A percentile compares a stretch with the other conserved stretches of the same genome.
Conservation (phyloP, 2,888 invertebrate species). For the Empis stercorea region DNA sequence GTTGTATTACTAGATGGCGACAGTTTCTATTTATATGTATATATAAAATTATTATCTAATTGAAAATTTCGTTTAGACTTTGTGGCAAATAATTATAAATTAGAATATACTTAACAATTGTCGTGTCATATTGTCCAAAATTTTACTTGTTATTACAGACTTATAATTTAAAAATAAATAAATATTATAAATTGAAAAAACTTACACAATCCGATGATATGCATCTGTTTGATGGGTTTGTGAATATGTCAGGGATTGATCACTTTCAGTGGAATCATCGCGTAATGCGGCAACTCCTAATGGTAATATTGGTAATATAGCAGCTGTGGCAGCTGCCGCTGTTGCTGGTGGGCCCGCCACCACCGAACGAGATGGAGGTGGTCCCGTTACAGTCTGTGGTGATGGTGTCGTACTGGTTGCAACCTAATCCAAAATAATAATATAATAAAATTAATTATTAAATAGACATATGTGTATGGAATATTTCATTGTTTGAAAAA, state of each 20-base stretch:
- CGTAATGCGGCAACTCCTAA: conserved; percentile 36
- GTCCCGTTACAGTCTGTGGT: conserved; percentile 28
- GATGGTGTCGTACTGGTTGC: conserved; percentile 33
- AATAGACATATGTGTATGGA: background rate
- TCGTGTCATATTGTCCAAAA: too few species aligned
- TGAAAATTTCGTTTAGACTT: too few species aligned
- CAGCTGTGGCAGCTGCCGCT: conserved; percentile 38
- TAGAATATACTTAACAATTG: too few species aligned
- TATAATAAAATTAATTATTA: conserved; percentile 2
- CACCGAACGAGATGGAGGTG: conserved; percentile 28
- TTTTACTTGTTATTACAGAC: too few species aligned
- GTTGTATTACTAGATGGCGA: too few species aligned
- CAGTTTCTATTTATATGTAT: too few species aligned
- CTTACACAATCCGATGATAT: conserved; percentile 36
- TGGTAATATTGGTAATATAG: conserved; percentile 35
- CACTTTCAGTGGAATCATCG: conserved; percentile 38
- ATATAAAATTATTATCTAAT: too few species aligned
- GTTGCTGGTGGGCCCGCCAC: conserved; percentile 38
- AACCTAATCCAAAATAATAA: conserved; percentile 23
- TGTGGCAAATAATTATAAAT: too few species aligned
- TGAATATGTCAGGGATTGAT: conserved; percentile 36
- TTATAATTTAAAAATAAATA: too few species aligned
- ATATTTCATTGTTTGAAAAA: too few species aligned
- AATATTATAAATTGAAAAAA: conserved; percentile 10
- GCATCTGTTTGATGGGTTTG: conserved; percentile 32